Conservation (phyloP, 2,888 invertebrate species). For the Tipula helvola region DNA sequence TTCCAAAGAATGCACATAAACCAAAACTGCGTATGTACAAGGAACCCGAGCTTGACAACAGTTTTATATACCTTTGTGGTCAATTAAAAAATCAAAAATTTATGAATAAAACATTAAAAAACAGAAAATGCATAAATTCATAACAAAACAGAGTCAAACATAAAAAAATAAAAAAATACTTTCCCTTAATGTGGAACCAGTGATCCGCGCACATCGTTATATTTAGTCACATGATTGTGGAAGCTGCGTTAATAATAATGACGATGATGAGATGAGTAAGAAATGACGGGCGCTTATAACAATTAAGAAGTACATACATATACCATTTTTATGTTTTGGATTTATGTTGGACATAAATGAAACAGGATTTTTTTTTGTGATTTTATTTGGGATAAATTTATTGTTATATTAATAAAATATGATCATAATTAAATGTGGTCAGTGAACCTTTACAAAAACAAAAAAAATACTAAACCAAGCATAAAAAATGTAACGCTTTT, state of each 20-base stretch:
- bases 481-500: background rate
- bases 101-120: background rate
- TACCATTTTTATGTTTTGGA: background rate
- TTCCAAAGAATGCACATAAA: background rate
- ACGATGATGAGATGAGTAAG: background rate
- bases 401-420: background rate
- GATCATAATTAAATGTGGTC: background rate
- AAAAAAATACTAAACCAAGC: background rate
- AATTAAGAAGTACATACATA: background rate
- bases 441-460: background rate
- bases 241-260: background rate
- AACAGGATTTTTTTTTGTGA: background rate
- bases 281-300: background rate
- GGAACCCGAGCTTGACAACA: background rate
- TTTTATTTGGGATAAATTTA: background rate
- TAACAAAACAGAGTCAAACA: background rate
- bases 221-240: background rate
- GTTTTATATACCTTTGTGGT: background rate
- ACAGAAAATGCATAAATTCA: background rate
- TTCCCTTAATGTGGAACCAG: background rate
- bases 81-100: background rate
- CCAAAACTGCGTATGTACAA: background rate
- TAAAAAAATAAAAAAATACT: background rate
- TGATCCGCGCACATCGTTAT: background rate
- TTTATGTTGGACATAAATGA: background rate